Base-by-base conservation (phyloP, 2,888 invertebrate species). In the Lepidochrysops patricia region DNA sequence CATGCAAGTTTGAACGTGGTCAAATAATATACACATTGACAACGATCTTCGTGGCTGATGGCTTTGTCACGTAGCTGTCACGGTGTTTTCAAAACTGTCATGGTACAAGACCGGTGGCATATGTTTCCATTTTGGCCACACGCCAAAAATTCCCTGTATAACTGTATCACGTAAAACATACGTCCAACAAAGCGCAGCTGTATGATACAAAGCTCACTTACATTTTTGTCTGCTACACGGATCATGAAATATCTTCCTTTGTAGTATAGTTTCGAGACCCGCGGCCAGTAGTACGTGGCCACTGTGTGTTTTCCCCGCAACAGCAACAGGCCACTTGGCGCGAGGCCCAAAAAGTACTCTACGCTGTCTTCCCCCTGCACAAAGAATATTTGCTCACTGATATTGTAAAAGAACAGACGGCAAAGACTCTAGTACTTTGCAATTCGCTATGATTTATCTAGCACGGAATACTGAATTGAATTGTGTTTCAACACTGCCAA, bases 261-360 rank as follows among this genome's bases (percentile, higher is more conserved):
- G 90, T 96, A 97, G 86, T 97, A 97, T 76, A 98, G 95, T 91
- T 98, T 98, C 72, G 96, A 95, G 79, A 98, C 98, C 75, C 98
- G 93, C 66, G 98, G 98, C 98, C 98, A 98, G 90, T 97, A 98
- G 90, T 98, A 98, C 90, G 97, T 98, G 71, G 97, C 98, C 66
- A 98, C 98, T 83, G 98, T 98, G 80, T 95, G 95, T 90, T 98
- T 98, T 85, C 98, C 98, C 71, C 97, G 93, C 74, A 98, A 91
- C 63, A 98, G 95, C 77, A 98, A 95, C 78, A 98, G 95, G 65
- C 98, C 98, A 80, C 97, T 97, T 62, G 98, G 98, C 68, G 98
- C 98, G 74, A 98, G 89, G 62, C 98, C 98, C 77, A 98, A 91
- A 88, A 97, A 98, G 87, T 98, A 98, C 82, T 98, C 98, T 65